Conservation (phyloP, 2,888 invertebrate species). For the Coelinius sp. region DNA sequence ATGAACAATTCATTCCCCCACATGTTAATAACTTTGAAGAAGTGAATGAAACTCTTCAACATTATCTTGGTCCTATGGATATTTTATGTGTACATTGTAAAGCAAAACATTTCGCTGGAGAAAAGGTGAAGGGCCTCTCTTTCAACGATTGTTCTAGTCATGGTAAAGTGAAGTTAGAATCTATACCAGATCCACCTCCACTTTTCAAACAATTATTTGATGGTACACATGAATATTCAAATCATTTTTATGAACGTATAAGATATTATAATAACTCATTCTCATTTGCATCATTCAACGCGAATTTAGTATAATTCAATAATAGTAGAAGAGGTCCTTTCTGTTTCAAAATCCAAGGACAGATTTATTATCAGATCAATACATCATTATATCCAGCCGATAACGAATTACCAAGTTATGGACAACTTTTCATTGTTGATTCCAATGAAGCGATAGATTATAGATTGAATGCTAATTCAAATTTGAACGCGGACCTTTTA, state of each 20-base stretch:
- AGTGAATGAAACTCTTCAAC: not conserved
- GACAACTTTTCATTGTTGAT: too few relatives aligned
- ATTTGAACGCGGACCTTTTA: conserved; percentile 33
- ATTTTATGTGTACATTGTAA: not conserved
- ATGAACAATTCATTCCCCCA: too few relatives aligned
- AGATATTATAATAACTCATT: conserved; percentile 37
- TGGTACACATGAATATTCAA: conserved; percentile 28
- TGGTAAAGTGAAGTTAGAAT: conserved; percentile 25
- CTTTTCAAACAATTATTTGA: conserved; percentile 32
- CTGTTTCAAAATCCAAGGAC: too few relatives aligned
- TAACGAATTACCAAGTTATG: too few relatives aligned
- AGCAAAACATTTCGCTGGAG: conserved; percentile 18
- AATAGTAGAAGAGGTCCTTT: too few relatives aligned
- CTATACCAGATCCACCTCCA: too few relatives aligned
- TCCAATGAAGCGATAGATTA: conserved; percentile 39
- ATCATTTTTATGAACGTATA: conserved; percentile 32
- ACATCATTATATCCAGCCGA: too few relatives aligned
- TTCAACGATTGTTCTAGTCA: conserved; percentile 42
- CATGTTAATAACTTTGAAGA: too few relatives aligned
- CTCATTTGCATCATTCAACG: conserved; percentile 43
- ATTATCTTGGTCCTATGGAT: conserved; percentile 22
- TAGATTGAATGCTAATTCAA: conserved; percentile 23
- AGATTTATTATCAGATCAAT: too few relatives aligned
- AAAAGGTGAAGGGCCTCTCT: conserved; percentile 17
- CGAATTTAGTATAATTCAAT: conserved; percentile 45